Base-by-base conservation (phyloP, 92 coral and sea anemone species). In the Hydrozoanthus gracilis region DNA sequence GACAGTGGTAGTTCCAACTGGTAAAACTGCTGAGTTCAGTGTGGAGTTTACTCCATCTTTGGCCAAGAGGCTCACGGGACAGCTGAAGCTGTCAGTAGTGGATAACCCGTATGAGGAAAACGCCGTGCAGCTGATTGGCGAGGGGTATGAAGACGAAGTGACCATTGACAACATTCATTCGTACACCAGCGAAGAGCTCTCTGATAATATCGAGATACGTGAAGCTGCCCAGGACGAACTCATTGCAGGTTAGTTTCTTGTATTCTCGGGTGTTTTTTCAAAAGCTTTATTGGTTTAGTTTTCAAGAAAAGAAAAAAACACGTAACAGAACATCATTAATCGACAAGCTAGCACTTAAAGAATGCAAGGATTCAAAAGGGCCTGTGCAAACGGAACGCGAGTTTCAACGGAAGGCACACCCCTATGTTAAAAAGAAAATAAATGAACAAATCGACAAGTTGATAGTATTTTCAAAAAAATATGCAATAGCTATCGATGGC, bases 51-150 rank as follows among this genome's bases (percentile, higher is more conserved):
- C 90, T 54, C 99, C 99, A 45, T 65, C 89, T 8, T 58, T 74
- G 8, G 92, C 91, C 58, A 92, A 96, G 61, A 88, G 96, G 50
- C 88, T 89, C 49, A 90, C 90, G 44, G 98, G 98, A 7, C 98
- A 94, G 82, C 86, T 97, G 56, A 91, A 95, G 82, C 73, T 97
- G 44, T 88, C 99, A 8, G 99, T 97, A 27, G 91, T 92, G 8
- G 98, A 97, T 77, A 97, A 97, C 67, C 99, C 99, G 70, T 97
- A 95, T 70, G 99, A 97, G 67, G 95, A 97, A 77, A 84, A 91
- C 13, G 71, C 87, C 3, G 88, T 97, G 51, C 95, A 95, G 86
- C 89, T 97, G 88, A 84, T 93, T 6, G 99, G 99, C 17, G 99
- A 97, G 69, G 99, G 99, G 4, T 97, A 97, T 60, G 94, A 97